phyloP scores from a whole-genome alignment of 2,888 invertebrate genomes.

The Neuroscelio doddi region DNA sequence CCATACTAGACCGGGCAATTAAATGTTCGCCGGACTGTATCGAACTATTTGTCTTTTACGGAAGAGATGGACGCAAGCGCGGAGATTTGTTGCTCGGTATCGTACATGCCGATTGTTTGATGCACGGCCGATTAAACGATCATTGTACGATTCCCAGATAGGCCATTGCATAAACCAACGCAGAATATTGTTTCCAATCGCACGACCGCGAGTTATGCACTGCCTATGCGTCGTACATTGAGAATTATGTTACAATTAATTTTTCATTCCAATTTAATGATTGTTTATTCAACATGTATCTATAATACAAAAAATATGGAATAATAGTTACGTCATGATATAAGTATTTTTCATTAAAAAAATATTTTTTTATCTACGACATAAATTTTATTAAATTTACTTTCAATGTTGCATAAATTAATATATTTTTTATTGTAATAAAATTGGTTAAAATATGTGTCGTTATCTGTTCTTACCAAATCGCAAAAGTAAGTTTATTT shows the following conservation, averaged over 20 bases:
- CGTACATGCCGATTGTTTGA: constrained; percentile 66
- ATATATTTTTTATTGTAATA: background rate
- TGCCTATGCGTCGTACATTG: no score
- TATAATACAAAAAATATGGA: no score
- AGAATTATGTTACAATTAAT: no score
- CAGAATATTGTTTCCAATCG: constrained; percentile 62
- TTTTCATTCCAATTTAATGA: no score
- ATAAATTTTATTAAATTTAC: no score
- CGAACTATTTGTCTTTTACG: constrained; percentile 67
- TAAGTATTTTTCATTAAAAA: no score
- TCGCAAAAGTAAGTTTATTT: constrained; percentile 40
- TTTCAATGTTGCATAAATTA: no score
- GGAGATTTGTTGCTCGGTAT: constrained; percentile 45
- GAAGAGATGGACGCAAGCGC: constrained; percentile 65
- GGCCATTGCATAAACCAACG: constrained; percentile 45
- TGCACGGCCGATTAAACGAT: constrained; percentile 70
- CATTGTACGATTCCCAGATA: constrained; percentile 46
- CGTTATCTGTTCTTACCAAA: background rate
- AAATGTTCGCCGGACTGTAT: constrained; percentile 67
- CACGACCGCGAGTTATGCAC: constrained; percentile 32
- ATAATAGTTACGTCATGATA: no score
- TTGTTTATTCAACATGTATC: no score
- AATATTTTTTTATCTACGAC: no score
- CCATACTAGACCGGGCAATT: no score
- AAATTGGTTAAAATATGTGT: constrained; percentile 5